Evolutionary conservation across 2,113 vertebrate species (phyloP), one percentile per base, ranked within the genome.

Genomic region (Dolichotis patagonum): DNA sequence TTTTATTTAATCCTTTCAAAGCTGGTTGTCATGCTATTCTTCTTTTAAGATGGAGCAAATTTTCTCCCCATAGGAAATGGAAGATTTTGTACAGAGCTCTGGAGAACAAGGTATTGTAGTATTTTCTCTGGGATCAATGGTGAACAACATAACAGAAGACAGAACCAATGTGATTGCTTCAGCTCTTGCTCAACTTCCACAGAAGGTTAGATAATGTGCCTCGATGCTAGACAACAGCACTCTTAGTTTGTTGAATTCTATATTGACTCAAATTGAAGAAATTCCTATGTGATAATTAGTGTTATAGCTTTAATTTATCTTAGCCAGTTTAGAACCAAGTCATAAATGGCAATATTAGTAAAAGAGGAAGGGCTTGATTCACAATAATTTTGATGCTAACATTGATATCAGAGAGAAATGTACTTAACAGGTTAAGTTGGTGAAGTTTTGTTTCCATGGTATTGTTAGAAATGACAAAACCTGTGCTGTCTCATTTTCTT

Each of bases 51-150:
- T 65, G 10, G 26, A 62, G 1, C 2, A 62, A 88, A 46, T 67
- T 96, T 73, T 71, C 38, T 71, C n/a, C 96, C 83, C 84, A 83
- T 96, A 99, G 99, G 99, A 99, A 88, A 99, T 99, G 93, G 99
- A 99, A 98, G 98, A 99, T 84, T 99, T 99, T 98, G 99, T 99
- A 54, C 99, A 99, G 97, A 99, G 98, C 56, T 99, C 99, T 62
- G 99, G 99, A 52, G 98, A 99, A 58, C 98, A 99, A 0, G 99
- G 99, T 7, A 91, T 99, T 0, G 98, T 99, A 69, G 98, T 99
- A 28, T 99, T 99, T 91, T 98, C 98, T 84, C 95, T 99, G 0
- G 99, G 99, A 54, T 99, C 99, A 0, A 96, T 99, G 90, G 52
- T 99, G 91, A 90, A 97, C 41, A 99, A 99, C 86, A 88, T 99